Conservation (phyloP, 2,797 vertebrate species). For the Distichodus sexfasciatus region DNA sequence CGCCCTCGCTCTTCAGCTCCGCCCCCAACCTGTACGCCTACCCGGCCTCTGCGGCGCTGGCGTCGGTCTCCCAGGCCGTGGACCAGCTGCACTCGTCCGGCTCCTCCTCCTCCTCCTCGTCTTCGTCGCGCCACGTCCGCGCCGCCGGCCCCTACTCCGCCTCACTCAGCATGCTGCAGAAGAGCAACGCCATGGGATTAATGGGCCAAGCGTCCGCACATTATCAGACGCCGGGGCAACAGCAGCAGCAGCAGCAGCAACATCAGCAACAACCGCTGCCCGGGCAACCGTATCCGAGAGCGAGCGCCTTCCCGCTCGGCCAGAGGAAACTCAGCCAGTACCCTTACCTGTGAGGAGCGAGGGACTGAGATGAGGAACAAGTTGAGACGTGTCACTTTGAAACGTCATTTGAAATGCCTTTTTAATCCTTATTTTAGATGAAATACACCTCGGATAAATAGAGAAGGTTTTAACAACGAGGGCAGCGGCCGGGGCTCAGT, state of each 20-base stretch:
- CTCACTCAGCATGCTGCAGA: conserved; percentile 90
- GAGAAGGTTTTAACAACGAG: too few species aligned
- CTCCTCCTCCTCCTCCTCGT: conserved; percentile 70
- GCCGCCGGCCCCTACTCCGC: conserved; percentile 75
- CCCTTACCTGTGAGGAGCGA: conserved; percentile 80
- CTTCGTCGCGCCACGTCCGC: conserved; percentile 79
- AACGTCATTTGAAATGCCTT: too few species aligned
- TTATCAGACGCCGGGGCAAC: conserved; percentile 86
- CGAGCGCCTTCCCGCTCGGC: conserved; percentile 84
- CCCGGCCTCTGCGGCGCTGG: conserved; percentile 86
- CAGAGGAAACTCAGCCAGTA: conserved; percentile 93
- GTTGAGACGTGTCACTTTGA: too few species aligned
- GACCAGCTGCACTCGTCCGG: conserved; percentile 85
- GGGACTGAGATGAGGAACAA: background rate
- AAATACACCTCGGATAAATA: too few species aligned
- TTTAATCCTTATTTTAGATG: conserved; percentile 4
- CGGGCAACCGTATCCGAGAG: conserved; percentile 86
- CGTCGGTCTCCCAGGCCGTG: conserved; percentile 90
- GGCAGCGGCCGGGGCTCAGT: too few species aligned
- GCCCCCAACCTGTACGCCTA: conserved; percentile 91
- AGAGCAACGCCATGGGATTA: conserved; percentile 82
- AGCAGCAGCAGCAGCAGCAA: too few species aligned
- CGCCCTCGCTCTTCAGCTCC: conserved; percentile 83
- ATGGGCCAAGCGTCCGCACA: conserved; percentile 81
- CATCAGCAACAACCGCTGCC: conserved; percentile 86